Evolutionary conservation across 2,888 invertebrate species (phyloP).

Genomic region (Agonopterix heracliana): DNA sequence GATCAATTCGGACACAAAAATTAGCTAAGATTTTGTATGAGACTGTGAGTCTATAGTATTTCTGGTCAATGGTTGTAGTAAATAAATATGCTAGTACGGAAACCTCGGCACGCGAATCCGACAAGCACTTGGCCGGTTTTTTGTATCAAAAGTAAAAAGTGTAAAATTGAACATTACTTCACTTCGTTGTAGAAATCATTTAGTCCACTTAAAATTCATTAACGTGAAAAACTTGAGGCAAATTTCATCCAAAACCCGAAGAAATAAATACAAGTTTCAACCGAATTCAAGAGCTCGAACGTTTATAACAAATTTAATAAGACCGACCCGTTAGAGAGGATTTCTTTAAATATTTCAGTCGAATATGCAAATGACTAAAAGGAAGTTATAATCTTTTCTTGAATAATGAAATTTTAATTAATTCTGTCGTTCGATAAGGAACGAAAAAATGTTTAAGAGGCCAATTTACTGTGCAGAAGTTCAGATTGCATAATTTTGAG

Average conservation of each 20-base stretch:
- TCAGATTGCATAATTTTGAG: background rate
- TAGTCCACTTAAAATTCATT: slow-evolving; percentile 46
- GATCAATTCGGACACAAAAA: too few relatives aligned
- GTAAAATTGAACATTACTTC: too few relatives aligned
- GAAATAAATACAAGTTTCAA: slow-evolving; percentile 43
- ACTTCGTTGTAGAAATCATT: background rate
- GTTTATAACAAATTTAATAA: slow-evolving; percentile 61
- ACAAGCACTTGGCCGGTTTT: too few relatives aligned
- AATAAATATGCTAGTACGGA: too few relatives aligned
- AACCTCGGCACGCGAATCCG: too few relatives aligned
- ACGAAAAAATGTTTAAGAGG: slow-evolving; percentile 1
- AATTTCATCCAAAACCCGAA: slow-evolving; percentile 28
- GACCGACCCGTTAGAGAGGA: slow-evolving; percentile 42
- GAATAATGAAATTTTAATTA: slow-evolving; percentile 62
- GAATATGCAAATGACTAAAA: slow-evolving; percentile 59
- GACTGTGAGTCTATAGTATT: too few relatives aligned
- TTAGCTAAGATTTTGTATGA: too few relatives aligned
- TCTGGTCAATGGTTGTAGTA: too few relatives aligned
- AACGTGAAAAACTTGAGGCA: slow-evolving; percentile 32
- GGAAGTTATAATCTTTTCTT: slow-evolving; percentile 58
- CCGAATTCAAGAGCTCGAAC: slow-evolving; percentile 31
- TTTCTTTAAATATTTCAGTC: slow-evolving; percentile 57
- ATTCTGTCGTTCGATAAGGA: slow-evolving; percentile 36
- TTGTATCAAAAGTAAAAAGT: too few relatives aligned
- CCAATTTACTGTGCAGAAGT: background rate